A percentile compares a stretch with the other conserved stretches of the same genome.
phyloP scores from a whole-genome alignment of 2,113 vertebrate genomes.

The Strix aluco region DNA sequence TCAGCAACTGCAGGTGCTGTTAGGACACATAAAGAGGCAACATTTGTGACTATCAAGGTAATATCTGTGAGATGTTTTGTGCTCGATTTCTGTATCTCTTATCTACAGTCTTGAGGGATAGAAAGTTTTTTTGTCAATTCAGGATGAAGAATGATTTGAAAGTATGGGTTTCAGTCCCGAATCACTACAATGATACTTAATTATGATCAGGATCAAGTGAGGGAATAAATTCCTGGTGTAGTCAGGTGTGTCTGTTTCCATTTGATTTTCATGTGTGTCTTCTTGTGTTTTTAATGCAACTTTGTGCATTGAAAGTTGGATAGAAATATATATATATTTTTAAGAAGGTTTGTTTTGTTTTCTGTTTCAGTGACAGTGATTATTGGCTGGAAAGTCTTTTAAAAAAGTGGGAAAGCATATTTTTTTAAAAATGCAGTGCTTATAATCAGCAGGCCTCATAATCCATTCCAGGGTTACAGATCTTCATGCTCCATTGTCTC shows the following conservation, averaged over 20 bases:
- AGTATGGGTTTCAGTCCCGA: background rate
- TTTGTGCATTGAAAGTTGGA: background rate
- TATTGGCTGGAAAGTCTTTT: background rate
- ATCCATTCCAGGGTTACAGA: background rate
- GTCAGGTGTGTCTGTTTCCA: background rate
- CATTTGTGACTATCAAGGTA: background rate
- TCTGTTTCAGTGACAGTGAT: background rate
- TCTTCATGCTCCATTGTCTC: background rate
- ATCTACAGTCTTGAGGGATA: fast-evolving
- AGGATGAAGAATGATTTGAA: background rate
- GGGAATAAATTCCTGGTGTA: background rate
- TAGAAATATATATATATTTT: background rate
- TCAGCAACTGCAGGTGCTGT: background rate
- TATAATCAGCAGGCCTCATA: background rate
- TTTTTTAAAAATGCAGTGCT: background rate
- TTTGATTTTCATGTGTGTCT: background rate
- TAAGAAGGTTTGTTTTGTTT: background rate
- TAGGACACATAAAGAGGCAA: background rate
- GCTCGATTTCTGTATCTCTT: background rate
- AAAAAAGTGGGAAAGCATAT: background rate
- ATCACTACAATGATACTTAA: fast-evolving
- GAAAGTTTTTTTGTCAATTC: background rate
- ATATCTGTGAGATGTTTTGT: background rate
- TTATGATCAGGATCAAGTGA: background rate
- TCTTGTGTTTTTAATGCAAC: background rate